These are phyloP conservation scores for Gallinago undulata DNA, from an alignment of 2,113 vertebrate genomes.

Conservation along the genomic window DNA sequence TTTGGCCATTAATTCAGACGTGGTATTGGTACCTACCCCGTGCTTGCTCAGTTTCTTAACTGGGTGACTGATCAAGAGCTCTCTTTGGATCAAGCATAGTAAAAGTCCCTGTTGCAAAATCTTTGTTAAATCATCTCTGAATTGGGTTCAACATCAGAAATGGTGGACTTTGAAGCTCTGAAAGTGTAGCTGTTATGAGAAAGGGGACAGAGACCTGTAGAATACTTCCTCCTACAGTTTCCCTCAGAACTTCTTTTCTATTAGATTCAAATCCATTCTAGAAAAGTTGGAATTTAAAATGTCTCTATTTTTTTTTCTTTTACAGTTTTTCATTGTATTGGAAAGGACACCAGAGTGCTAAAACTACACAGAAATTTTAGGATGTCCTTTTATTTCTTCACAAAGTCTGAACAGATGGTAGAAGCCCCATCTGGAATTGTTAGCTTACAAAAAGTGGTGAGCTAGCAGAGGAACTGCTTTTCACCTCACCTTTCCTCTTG, in stretches of 20 bases:
- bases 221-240: not conserved
- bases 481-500: not conserved
- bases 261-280: not conserved
- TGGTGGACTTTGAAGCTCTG: not conserved
- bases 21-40: not conserved
- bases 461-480: not conserved
- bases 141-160: not conserved
- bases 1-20: conserved; percentile 8
- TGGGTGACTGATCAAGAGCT: not conserved
- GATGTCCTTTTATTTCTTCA: not conserved
- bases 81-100: not conserved
- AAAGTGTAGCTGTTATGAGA: not conserved
- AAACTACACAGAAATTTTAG: not conserved
- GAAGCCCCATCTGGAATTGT: not conserved
- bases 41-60: not conserved
- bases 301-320: not conserved
- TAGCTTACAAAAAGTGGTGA: not conserved
- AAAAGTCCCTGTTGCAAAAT: not conserved
- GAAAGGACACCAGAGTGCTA: not conserved
- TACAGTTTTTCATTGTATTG: not conserved
- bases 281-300: not conserved
- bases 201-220: not conserved
- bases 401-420: not conserved
- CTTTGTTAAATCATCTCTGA: conserved; percentile 4
- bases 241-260: not conserved